Evolutionary conservation across 2,113 vertebrate genomes (phyloP).

Genomic region (Cacatua alba): DNA sequence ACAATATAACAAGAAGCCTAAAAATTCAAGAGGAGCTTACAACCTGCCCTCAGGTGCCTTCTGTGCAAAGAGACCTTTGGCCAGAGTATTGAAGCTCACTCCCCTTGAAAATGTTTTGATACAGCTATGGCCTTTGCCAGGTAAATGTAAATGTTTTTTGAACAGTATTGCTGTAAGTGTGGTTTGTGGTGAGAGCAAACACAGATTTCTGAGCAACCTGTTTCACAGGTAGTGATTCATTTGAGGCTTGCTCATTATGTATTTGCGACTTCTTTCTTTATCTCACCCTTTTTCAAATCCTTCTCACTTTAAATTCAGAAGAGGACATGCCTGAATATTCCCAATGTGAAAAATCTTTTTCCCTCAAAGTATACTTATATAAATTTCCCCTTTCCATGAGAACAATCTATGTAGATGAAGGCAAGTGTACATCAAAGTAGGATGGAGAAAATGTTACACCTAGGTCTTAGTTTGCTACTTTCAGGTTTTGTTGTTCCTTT

Average conservation of each 20-base stretch:
- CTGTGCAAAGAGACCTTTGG: neutral
- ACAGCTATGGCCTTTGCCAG: neutral
- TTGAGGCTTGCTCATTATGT: neutral
- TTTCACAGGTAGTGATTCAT: neutral
- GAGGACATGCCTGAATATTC: neutral
- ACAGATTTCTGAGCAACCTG: neutral
- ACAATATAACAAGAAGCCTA: neutral
- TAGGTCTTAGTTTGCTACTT: neutral
- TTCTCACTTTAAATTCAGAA: neutral
- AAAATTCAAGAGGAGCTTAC: neutral
- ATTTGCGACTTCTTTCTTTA: neutral
- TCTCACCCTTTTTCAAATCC: neutral
- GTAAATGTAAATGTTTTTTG: neutral
- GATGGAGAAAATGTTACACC: neutral
- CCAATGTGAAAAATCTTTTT: neutral
- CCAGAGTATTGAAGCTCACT: neutral
- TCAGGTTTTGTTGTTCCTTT: neutral
- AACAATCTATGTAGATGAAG: neutral
- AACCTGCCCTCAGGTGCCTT: neutral
- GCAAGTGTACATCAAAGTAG: neutral
- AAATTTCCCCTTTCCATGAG: neutral
- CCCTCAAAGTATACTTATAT: neutral
- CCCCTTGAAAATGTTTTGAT: neutral
- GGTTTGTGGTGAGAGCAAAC: neutral
- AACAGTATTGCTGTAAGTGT: neutral